Evolutionary conservation across 1,140 invertebrate genomes (phyloP), one percentile per base, ranked within the genome.

Genomic region (Sitodiplosis mosellana): DNA sequence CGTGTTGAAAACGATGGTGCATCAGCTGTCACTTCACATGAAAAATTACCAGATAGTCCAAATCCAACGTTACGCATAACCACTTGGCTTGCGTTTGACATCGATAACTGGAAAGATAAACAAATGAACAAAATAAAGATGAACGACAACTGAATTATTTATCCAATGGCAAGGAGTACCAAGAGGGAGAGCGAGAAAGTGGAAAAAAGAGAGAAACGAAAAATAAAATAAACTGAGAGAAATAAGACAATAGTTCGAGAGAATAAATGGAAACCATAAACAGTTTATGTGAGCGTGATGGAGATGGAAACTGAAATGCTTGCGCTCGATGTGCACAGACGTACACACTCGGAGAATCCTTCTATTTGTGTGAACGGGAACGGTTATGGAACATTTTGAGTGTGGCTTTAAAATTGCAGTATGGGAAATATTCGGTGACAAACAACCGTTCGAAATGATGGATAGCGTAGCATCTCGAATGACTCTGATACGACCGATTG

Each of bases 1-100:
- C 73, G 69, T 0, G 82, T 86, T 17, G 74, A 73, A 55, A 86
- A 87, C 21, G 75, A 75, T 6, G 81, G 81, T 4, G 76, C 73
- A 56, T 87, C 85, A 6, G 81, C 81, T 0, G 83, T 85, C 38
- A 88, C 83, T 70, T 90, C 85, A 59, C 86, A 90, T 58, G 76
- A 83, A 66, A 86, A 85, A 63, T 79, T 81, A n/a, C 84, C 86
- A 22, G 80, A 77, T 22, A 85, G 66, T 33, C 71, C 71, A 48
- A 85, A 78, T 48, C 77, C 77, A 49, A 87, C 75, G 48, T 79
- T 72, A 47, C 70, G 68, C 42, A 89, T 70, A 17, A 78, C 69
- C 36, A 88, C 81, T 65, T 83, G 74, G 21, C 75, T 81, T 12
- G 76, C 75, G 59, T 84, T 84, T 1, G 83, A 87, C 46, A 68